These are phyloP conservation scores for Bradysia coprophila DNA, from an alignment of 1,140 invertebrate species.

Conservation along the genomic window DNA sequence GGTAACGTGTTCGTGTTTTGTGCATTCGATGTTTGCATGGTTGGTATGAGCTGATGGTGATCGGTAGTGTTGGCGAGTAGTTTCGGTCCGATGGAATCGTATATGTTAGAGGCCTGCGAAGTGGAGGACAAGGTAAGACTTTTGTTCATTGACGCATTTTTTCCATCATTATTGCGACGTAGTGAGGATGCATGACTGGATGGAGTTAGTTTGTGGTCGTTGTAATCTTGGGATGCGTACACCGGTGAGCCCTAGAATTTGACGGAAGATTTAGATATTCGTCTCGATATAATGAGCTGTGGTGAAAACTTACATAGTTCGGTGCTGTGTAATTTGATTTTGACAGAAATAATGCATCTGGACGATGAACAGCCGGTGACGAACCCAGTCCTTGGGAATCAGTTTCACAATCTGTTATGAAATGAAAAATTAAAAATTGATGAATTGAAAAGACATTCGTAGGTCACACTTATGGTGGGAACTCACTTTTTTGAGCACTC, in stretches of 20 bases:
- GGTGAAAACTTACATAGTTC: background rate
- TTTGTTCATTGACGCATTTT: background rate
- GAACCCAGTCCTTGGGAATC: too few species aligned
- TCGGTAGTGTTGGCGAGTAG: background rate
- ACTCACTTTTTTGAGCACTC: conserved; percentile 23
- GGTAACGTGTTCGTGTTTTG: background rate
- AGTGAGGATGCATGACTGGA: background rate
- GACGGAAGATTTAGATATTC: background rate
- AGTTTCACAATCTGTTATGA: too few species aligned
- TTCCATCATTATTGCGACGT: background rate
- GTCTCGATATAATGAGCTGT: background rate
- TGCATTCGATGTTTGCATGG: background rate
- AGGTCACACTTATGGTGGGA: too few species aligned
- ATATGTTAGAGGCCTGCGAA: background rate
- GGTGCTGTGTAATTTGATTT: background rate
- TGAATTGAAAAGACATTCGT: too few species aligned
- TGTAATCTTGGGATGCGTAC: background rate
- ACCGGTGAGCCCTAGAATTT: background rate
- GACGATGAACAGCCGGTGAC: background rate
- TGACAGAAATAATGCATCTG: background rate
- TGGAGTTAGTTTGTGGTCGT: background rate
- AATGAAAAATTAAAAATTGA: too few species aligned
- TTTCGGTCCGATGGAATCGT: background rate
- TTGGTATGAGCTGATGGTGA: too few species aligned
- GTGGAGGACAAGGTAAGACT: background rate